These are phyloP conservation scores for Knipowitschia caucasica DNA, from an alignment of 2,797 vertebrate species.

Conservation along the genomic window DNA sequence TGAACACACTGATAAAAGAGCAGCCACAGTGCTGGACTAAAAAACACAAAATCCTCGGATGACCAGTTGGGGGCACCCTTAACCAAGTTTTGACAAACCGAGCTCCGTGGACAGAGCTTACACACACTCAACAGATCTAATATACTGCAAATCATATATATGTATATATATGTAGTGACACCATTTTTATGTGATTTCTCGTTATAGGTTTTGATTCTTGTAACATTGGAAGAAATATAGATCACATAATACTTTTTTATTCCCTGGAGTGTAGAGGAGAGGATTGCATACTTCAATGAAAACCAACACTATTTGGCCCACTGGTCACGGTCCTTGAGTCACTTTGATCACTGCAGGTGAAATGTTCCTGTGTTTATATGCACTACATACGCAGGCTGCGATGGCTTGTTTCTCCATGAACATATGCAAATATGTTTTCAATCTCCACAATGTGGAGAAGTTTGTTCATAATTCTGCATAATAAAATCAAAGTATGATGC, in stretches of 20 bases:
- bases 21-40: constrained; percentile 17
- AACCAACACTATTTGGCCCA: constrained; percentile 65
- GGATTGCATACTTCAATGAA: constrained; percentile 10
- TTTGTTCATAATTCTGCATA: constrained; percentile 37
- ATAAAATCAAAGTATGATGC: constrained; percentile 59
- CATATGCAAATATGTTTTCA: constrained; percentile 42
- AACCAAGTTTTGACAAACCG: constrained; percentile 72
- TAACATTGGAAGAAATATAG: constrained; percentile 5
- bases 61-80: constrained; percentile 83
- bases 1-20: constrained; percentile 22
- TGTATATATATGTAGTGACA: no score
- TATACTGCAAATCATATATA: no score
- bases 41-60: constrained; percentile 30
- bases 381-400: constrained; percentile 2
- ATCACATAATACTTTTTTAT: background rate
- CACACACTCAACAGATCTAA: no score
- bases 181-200: no score
- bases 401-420: no score
- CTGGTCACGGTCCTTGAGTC: constrained; percentile 39
- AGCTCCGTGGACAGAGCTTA: constrained; percentile 20
- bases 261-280: no score
- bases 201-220: background rate
- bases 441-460: constrained; percentile 39
- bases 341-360: constrained; percentile 22
- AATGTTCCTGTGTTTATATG: constrained; percentile 31